phyloP scores from a whole-genome alignment of 2,113 vertebrate genomes.

The Sigmodon hispidus region DNA sequence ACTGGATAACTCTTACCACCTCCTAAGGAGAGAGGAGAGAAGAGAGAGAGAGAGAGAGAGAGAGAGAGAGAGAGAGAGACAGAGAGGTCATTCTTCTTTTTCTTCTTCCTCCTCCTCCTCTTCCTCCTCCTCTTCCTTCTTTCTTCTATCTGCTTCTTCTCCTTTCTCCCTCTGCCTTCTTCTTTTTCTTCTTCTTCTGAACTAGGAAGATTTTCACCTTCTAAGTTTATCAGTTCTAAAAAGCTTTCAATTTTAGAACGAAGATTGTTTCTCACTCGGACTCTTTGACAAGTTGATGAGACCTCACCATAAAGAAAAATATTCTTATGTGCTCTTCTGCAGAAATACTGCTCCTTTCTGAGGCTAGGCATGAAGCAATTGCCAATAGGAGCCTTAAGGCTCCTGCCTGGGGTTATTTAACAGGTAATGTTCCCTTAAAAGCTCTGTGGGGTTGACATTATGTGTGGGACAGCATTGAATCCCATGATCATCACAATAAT shows the following conservation, averaged over 20 bases:
- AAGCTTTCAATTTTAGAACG: conserved; percentile 49
- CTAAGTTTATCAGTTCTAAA: conserved; percentile 55
- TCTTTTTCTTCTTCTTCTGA: background rate
- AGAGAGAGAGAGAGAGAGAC: conserved; percentile 19
- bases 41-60: conserved; percentile 35
- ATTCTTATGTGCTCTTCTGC: background rate
- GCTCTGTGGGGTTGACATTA: conserved; percentile 37
- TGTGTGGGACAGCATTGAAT: background rate
- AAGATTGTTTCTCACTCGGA: conserved; percentile 2
- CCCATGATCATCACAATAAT: background rate
- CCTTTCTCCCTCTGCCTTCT: background rate
- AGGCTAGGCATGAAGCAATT: background rate
- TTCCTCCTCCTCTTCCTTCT: background rate
- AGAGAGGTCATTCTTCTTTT: no score
- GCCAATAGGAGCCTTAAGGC: background rate
- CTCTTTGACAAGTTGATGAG: background rate
- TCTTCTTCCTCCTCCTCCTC: background rate
- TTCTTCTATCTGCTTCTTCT: background rate
- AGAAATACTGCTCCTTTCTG: background rate
- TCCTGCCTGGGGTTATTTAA: conserved; percentile 10
- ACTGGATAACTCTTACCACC: background rate
- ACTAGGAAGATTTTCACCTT: conserved; percentile 45
- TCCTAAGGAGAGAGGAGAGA: background rate
- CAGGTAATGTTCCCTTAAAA: conserved; percentile 47
- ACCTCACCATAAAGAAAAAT: background rate